phyloP scores from a whole-genome alignment of 1,140 invertebrate genomes.

The Orussus abietinus region DNA sequence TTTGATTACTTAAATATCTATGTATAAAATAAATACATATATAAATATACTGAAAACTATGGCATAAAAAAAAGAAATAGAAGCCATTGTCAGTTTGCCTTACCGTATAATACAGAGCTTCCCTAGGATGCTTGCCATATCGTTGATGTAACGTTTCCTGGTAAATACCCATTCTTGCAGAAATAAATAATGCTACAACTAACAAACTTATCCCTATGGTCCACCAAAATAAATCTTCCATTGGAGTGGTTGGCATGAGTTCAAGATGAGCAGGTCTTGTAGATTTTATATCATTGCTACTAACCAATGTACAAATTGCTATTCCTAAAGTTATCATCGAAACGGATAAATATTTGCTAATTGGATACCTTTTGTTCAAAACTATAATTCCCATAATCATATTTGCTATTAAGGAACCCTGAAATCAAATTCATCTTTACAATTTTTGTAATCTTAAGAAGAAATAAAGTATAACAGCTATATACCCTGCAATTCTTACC shows the following conservation, averaged over 20 bases:
- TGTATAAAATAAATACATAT: neutral
- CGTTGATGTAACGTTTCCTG: conserved; percentile 86
- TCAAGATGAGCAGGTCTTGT: conserved; percentile 21
- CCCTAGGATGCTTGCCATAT: conserved; percentile 90
- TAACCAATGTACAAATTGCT: conserved; percentile 86
- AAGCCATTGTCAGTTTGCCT: conserved; percentile 19
- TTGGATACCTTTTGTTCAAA: conserved; percentile 78
- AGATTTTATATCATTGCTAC: conserved; percentile 64
- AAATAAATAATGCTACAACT: conserved; percentile 85
- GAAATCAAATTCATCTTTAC: conserved; percentile 27
- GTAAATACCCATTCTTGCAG: conserved; percentile 94
- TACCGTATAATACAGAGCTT: conserved; percentile 91
- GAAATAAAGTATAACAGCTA: neutral
- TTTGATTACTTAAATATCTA: neutral
- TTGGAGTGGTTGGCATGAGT: conserved; percentile 32
- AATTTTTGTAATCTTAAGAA: conserved; percentile 6
- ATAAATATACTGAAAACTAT: neutral
- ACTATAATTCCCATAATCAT: conserved; percentile 93
- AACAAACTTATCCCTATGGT: conserved; percentile 78
- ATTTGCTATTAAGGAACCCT: conserved; percentile 95
- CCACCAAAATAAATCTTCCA: conserved; percentile 77
- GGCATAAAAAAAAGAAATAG: neutral
- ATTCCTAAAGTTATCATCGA: conserved; percentile 91
- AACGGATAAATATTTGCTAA: conserved; percentile 88
- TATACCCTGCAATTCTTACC: conserved; percentile 57